Evolutionary conservation across 2,888 invertebrate genomes (phyloP), one percentile per base, ranked within the genome.

Genomic region (Ischnura elegans): DNA sequence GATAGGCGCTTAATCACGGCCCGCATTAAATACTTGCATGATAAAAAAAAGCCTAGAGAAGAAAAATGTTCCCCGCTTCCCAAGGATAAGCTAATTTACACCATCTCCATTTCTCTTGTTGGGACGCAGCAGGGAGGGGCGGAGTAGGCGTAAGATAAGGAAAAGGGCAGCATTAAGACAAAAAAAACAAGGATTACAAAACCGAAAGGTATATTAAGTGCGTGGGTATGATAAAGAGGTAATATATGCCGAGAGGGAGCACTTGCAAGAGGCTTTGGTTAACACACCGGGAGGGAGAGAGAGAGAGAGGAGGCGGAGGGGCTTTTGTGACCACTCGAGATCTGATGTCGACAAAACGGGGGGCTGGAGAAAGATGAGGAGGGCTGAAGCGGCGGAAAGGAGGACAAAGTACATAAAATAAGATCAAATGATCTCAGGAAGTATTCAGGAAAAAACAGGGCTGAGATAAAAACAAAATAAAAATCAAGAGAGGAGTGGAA

Each of bases 181-280:
- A 47, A 87, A 87, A 25, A 36, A 90, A 61, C 36, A 90, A 90
- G 90, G 90, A 86, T 86, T 86, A 86, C 25, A 46, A 86, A 86
- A 45, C 86, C 86, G 86, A 86, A 86, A 86, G 86, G 55, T 90
- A 90, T 61, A 90, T 90, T 90, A 90, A 90, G 90, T 61, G 90
- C 43, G 90, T 46, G 86, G 25, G 90, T 8, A 90, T 55, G 61
- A 90, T 90, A 90, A 90, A 90, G 90, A 61, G 55, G 55, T 55
- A 90, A 55, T 90, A 90, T 90, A 90, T 90, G 90, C 90, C 36
- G 90, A 61, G 8, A 43, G 51, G 43, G 21, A 61, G 43, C 90
- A 21, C 42, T 61, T 86, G 86, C 61, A 51, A 55, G 51, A 36
- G 13, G 29, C 55, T 25, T 10, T 55, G 61, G 51, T 55, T 43